Conservation (phyloP, 2,797 vertebrate species). For the Podarcis lilfordi region DNA sequence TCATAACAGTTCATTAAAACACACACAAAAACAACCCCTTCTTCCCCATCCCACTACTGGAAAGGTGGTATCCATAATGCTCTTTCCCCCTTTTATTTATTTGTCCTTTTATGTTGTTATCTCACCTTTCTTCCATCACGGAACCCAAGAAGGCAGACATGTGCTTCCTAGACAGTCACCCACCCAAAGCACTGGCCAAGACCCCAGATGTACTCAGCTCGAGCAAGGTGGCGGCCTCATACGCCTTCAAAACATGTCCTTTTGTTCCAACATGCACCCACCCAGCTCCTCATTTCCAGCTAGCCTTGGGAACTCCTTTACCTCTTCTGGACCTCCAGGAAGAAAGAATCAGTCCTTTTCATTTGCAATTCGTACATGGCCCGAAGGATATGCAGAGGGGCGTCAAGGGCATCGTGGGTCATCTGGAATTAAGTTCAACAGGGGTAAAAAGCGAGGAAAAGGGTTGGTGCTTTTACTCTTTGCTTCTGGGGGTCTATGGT, state of each 20-base stretch:
- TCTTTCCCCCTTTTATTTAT: not conserved
- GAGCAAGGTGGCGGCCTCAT: not conserved
- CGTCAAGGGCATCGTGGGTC: constrained; percentile 94
- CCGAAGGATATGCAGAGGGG: constrained; percentile 93
- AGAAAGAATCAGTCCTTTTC: constrained; percentile 95
- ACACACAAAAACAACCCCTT: too few relatives aligned
- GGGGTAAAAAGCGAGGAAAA: not conserved
- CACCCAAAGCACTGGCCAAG: too few relatives aligned
- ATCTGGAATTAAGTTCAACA: constrained; percentile 78
- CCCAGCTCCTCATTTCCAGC: not conserved
- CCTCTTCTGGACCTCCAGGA: constrained; percentile 96
- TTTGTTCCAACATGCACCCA: not conserved
- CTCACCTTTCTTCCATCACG: not conserved
- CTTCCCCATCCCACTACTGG: not conserved
- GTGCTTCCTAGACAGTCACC: too few relatives aligned
- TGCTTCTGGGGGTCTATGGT: too few relatives aligned
- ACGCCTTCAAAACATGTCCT: too few relatives aligned
- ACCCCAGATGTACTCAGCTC: not conserved
- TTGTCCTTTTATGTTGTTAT: not conserved
- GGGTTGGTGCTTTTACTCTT: too few relatives aligned
- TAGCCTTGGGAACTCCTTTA: constrained; percentile 61
- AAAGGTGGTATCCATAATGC: too few relatives aligned
- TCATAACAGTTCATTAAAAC: not conserved
- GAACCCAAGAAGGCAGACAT: too few relatives aligned
- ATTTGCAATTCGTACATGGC: constrained; percentile 97